Evolutionary conservation across 2,113 vertebrate species (phyloP).

Genomic region (Athene cunicularia): DNA sequence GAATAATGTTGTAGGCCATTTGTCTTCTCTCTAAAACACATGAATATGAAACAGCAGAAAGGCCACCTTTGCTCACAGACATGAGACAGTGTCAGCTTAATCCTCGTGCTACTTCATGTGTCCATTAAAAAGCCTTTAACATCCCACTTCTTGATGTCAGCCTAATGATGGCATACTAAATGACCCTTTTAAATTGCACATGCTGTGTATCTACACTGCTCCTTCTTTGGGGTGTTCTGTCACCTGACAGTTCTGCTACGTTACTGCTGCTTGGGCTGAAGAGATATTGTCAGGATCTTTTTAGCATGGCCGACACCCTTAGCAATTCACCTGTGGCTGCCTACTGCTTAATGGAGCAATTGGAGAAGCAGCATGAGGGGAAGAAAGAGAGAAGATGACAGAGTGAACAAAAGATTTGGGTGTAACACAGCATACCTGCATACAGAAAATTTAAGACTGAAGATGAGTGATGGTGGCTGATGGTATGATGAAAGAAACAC

Average conservation of each 20-base stretch:
- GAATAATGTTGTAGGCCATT: background rate
- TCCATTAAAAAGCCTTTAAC: background rate
- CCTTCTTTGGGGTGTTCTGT: background rate
- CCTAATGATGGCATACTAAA: background rate
- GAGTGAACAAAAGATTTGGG: background rate
- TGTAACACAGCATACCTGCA: accelerated
- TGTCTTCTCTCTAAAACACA: background rate
- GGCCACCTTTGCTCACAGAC: background rate
- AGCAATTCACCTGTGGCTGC: background rate
- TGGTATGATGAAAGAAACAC: background rate
- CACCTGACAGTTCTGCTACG: background rate
- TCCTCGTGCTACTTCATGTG: background rate
- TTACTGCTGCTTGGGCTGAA: background rate
- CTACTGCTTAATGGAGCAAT: background rate
- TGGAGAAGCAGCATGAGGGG: background rate
- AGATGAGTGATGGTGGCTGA: background rate
- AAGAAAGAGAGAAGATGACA: background rate
- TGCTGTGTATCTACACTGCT: background rate
- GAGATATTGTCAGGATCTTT: background rate
- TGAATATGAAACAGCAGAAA: background rate
- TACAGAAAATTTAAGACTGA: background rate
- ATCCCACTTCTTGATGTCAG: background rate
- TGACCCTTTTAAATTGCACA: background rate
- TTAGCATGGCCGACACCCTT: background rate
- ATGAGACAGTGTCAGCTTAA: background rate